Conservation (phyloP, 2,888 invertebrate genomes). For the Stomorhina lunata region DNA sequence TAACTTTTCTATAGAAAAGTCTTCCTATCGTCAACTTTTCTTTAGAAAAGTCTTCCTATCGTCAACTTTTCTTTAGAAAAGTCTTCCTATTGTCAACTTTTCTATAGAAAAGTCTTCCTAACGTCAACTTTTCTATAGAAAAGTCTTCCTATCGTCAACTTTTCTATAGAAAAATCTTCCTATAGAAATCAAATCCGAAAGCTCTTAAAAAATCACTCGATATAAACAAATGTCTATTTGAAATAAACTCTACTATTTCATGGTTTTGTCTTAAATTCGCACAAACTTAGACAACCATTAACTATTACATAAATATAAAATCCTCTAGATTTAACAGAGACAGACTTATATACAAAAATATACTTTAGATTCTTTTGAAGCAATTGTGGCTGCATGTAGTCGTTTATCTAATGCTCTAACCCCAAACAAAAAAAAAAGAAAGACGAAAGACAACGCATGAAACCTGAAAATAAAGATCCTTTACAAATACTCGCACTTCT, state of each 20-base stretch:
- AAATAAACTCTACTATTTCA: conserved; percentile 39
- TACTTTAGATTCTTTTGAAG: conserved; percentile 35
- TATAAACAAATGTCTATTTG: conserved; percentile 41
- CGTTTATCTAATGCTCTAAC: neutral
- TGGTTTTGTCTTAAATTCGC: conserved; percentile 32
- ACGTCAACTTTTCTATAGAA: no score
- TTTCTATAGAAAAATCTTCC: no score
- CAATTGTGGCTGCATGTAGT: conserved; percentile 34
- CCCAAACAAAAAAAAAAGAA: no score
- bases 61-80: no score
- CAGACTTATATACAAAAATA: neutral
- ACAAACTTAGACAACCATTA: neutral
- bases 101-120: no score
- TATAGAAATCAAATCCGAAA: no score
- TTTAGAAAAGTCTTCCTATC: no score
- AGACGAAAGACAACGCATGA: conserved; percentile 5
- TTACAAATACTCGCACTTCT: conserved; percentile 7
- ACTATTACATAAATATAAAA: conserved; percentile 1
- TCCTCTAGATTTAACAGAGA: neutral
- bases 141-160: no score
- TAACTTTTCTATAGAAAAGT: no score
- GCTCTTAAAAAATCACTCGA: no score
- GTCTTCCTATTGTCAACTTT: no score
- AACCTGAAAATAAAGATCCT: conserved; percentile 2
- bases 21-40: no score